phyloP scores from a whole-genome alignment of 2,888 invertebrate species.

The Drosophila crucigera region DNA sequence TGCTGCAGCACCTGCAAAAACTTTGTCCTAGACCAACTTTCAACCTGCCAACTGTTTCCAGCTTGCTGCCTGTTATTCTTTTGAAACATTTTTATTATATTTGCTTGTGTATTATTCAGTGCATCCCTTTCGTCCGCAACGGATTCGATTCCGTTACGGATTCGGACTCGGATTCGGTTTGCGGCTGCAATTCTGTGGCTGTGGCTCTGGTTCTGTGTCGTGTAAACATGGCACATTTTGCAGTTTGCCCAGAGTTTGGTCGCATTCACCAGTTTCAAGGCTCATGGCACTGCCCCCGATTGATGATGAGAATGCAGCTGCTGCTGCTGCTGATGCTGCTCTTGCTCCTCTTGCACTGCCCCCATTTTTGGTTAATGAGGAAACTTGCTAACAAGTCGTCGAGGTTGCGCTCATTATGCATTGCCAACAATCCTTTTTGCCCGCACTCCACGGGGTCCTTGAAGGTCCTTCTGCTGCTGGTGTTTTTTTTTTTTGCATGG shows the following conservation, averaged over 20 bases:
- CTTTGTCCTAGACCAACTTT: constrained; percentile 83
- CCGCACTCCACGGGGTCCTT: constrained; percentile 34
- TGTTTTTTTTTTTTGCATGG: constrained; percentile 9
- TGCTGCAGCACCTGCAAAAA: constrained; percentile 37
- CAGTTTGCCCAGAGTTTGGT: constrained; percentile 18
- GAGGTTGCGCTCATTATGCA: constrained; percentile 64
- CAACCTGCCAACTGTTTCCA: constrained; percentile 22
- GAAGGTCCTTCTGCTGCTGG: constrained; percentile 34
- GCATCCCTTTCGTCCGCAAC: constrained; percentile 17
- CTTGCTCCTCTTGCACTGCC: background rate
- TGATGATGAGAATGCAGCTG: constrained; percentile 51
- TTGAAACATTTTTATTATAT: constrained; percentile 67
- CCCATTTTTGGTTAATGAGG: constrained; percentile 43
- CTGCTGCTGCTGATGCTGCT: background rate
- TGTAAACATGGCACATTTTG: constrained; percentile 58
- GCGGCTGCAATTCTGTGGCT: constrained; percentile 4
- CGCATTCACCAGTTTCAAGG: constrained; percentile 47
- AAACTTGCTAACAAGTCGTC: constrained; percentile 51
- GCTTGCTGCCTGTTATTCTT: constrained; percentile 40
- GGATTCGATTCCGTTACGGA: constrained; percentile 53
- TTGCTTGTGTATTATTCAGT: constrained; percentile 52
- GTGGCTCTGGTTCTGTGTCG: background rate
- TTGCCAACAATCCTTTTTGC: constrained; percentile 43
- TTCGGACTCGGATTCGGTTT: constrained; percentile 23
- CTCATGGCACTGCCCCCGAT: constrained; percentile 29